These are phyloP conservation scores for Sterna hirundo DNA, from an alignment of 2,113 vertebrate genomes.

Conservation along the genomic window DNA sequence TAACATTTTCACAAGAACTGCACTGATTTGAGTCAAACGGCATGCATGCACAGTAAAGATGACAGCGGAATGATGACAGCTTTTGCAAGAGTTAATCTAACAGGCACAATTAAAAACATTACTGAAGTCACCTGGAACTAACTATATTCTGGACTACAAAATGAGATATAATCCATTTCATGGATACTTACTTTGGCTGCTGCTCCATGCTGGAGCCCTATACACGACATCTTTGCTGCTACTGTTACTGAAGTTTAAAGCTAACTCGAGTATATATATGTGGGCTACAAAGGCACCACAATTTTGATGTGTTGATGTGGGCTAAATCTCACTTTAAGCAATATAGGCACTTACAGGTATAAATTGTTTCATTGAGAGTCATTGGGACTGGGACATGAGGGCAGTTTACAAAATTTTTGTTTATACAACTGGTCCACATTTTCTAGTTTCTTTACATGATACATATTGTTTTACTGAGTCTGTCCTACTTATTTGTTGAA, in stretches of 20 bases:
- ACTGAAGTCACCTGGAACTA: neutral
- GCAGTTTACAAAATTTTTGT: neutral
- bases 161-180: neutral
- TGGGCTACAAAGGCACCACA: neutral
- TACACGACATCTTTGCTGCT: neutral
- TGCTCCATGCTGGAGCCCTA: neutral
- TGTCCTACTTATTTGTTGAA: neutral
- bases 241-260: neutral
- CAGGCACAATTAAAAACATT: neutral
- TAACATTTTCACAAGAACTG: conserved; percentile 8
- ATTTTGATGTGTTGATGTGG: neutral
- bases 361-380: neutral
- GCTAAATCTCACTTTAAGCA: neutral
- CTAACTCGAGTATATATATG: neutral
- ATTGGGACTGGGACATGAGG: neutral
- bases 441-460: neutral
- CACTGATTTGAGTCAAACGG: neutral
- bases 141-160: neutral
- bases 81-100: neutral
- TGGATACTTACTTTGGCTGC: neutral
- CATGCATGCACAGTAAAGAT: neutral
- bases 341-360: neutral
- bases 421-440: neutral
- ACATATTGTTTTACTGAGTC: neutral
- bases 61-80: neutral